Evolutionary conservation across 2,888 invertebrate genomes (phyloP).

Genomic region (Germaria angustata): DNA sequence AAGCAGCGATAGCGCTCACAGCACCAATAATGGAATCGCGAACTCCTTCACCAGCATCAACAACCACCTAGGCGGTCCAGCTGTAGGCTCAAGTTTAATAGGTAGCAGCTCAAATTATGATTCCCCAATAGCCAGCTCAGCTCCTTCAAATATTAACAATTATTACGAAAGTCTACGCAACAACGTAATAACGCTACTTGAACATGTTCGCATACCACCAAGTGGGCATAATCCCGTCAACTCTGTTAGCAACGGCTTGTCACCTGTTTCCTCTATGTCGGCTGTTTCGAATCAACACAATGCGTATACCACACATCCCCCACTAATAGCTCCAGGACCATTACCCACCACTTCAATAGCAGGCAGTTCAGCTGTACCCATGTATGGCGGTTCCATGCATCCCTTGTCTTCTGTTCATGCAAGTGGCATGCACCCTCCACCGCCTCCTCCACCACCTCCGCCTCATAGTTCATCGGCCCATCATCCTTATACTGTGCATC

Average conservation of each 20-base stretch:
- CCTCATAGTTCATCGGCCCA: conserved; percentile 68
- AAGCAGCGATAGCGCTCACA: conserved; percentile 60
- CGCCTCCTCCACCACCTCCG: conserved; percentile 71
- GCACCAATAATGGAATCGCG: conserved; percentile 58
- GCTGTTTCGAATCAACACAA: conserved; percentile 62
- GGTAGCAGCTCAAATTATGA: conserved; percentile 45
- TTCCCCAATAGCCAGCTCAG: conserved; percentile 23
- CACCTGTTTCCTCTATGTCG: conserved; percentile 42
- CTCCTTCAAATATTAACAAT: conserved; percentile 88
- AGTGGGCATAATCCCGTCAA: conserved; percentile 49
- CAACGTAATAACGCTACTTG: conserved; percentile 94
- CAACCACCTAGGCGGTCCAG: conserved; percentile 38
- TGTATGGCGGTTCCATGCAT: conserved; percentile 67
- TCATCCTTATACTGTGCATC: conserved; percentile 78
- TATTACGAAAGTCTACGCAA: conserved; percentile 95
- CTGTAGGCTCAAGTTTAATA: conserved; percentile 5
- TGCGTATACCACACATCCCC: conserved; percentile 69
- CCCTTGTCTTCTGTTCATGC: conserved; percentile 65
- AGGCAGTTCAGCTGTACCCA: conserved; percentile 63
- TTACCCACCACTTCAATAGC: conserved; percentile 69
- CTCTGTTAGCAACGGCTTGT: conserved; percentile 53
- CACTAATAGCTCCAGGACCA: conserved; percentile 70
- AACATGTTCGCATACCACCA: conserved; percentile 91
- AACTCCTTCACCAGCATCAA: conserved; percentile 65
- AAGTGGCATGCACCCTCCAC: conserved; percentile 58